Percentiles rank a stretch among this genome's conserved stretches.
phyloP scores from a whole-genome alignment of 1,140 invertebrate genomes.

The Neodiprion pinetum region DNA sequence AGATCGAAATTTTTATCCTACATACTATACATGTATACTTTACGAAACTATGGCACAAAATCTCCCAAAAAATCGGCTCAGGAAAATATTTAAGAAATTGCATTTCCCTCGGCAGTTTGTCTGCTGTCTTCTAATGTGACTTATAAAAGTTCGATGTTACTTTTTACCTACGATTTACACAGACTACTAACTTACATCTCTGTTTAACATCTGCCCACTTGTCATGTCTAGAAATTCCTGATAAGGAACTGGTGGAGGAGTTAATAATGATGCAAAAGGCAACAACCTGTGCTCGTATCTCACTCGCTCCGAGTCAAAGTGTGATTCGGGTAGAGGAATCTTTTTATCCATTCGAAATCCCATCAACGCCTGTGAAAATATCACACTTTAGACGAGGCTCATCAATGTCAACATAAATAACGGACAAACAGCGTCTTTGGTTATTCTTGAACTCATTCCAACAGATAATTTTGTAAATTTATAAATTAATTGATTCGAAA shows the following conservation, averaged over 20 bases:
- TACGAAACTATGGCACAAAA: no score
- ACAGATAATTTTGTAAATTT: slow-evolving; percentile 14
- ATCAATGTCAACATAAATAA: not conserved
- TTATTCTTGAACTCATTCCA: not conserved
- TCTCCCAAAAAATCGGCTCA: no score
- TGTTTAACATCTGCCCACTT: slow-evolving; percentile 55
- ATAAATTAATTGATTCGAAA: slow-evolving; percentile 49
- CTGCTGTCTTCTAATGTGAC: no score
- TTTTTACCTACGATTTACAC: not conserved
- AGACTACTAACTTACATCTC: slow-evolving; percentile 45
- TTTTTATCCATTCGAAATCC: slow-evolving; percentile 76
- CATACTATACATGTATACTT: no score
- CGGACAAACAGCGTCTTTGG: not conserved
- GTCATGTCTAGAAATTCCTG: slow-evolving; percentile 80
- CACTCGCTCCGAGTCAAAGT: slow-evolving; percentile 93
- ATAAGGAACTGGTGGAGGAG: slow-evolving; percentile 90
- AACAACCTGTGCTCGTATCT: slow-evolving; percentile 94
- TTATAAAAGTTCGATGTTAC: no score
- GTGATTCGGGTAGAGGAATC: slow-evolving; percentile 78
- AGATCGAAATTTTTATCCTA: no score
- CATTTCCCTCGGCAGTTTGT: no score
- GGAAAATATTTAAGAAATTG: no score
- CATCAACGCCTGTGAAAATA: slow-evolving; percentile 69
- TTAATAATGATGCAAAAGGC: slow-evolving; percentile 85
- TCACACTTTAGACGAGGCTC: no score